phyloP scores from a whole-genome alignment of 2,888 invertebrate genomes.

The Dendrolimus houi region DNA sequence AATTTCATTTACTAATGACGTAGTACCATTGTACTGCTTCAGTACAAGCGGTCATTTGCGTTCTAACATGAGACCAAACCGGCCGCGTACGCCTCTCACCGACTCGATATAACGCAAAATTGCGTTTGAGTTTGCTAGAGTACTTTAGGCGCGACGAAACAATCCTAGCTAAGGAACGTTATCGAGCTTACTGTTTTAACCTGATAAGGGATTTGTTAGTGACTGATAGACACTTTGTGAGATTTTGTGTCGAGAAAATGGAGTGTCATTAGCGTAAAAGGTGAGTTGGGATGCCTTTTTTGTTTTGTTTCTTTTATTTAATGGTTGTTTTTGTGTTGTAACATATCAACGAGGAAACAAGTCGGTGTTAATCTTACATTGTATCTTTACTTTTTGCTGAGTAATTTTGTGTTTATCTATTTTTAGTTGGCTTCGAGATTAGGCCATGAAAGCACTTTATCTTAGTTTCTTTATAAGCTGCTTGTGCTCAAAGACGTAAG shows the following conservation, averaged over 20 bases:
- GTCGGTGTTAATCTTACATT: background rate
- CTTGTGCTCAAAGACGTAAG: too few relatives aligned
- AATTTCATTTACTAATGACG: slow-evolving; percentile 58
- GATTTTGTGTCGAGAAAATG: slow-evolving; percentile 42
- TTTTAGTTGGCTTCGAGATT: too few relatives aligned
- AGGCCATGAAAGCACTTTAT: too few relatives aligned
- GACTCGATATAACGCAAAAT: slow-evolving; percentile 21
- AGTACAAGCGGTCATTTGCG: slow-evolving; percentile 44
- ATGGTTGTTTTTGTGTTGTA: slow-evolving; percentile 34
- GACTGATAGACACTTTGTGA: slow-evolving; percentile 27
- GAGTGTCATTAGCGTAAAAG: slow-evolving; percentile 55
- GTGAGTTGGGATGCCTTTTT: slow-evolving; percentile 36
- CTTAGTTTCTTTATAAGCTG: too few relatives aligned
- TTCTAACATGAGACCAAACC: slow-evolving; percentile 50
- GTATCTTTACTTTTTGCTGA: background rate
- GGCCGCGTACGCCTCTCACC: slow-evolving; percentile 37
- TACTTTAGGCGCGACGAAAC: slow-evolving; percentile 23
- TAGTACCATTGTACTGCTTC: slow-evolving; percentile 53
- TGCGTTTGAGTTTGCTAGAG: slow-evolving; percentile 13
- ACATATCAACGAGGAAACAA: background rate
- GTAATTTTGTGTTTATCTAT: too few relatives aligned
- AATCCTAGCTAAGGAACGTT: slow-evolving; percentile 15
- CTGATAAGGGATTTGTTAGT: slow-evolving; percentile 35
- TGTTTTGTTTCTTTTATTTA: slow-evolving; percentile 25
- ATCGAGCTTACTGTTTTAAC: slow-evolving; percentile 8